phyloP scores from a whole-genome alignment of 1,140 invertebrate species.

The Cyclargus thomasi region DNA sequence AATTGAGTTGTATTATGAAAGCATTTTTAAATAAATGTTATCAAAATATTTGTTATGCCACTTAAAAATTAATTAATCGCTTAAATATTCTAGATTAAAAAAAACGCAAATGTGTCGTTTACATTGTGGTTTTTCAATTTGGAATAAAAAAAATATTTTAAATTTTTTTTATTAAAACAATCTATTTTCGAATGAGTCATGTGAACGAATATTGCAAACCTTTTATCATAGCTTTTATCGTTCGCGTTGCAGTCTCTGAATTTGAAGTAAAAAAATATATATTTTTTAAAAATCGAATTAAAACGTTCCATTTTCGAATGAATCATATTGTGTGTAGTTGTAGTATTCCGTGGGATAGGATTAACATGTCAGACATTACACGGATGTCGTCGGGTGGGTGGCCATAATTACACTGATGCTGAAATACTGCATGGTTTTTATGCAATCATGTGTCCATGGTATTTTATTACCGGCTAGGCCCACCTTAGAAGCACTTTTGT shows the following conservation, averaged over 20 bases:
- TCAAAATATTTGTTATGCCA: background rate
- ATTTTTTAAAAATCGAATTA: background rate
- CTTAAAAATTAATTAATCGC: background rate
- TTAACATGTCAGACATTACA: slow-evolving; percentile 56
- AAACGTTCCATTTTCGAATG: slow-evolving; percentile 22
- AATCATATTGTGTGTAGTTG: too few species aligned
- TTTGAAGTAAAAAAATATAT: background rate
- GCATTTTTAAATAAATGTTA: background rate
- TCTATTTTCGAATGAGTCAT: too few species aligned
- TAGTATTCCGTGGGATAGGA: slow-evolving; percentile 29
- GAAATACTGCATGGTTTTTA: slow-evolving; percentile 2
- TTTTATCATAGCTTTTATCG: too few species aligned
- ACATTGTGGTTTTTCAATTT: too few species aligned
- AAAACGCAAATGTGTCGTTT: too few species aligned
- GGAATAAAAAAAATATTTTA: too few species aligned
- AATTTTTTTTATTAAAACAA: too few species aligned
- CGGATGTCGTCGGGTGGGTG: slow-evolving; percentile 32
- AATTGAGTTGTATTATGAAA: background rate
- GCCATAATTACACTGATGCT: slow-evolving; percentile 21
- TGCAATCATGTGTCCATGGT: background rate
- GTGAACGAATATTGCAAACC: too few species aligned
- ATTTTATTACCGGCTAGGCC: background rate
- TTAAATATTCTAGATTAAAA: background rate
- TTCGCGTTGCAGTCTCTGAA: too few species aligned
- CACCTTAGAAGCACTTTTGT: background rate